Base-by-base conservation (phyloP, 2,113 vertebrate species). In the Corythornis cristatus region DNA sequence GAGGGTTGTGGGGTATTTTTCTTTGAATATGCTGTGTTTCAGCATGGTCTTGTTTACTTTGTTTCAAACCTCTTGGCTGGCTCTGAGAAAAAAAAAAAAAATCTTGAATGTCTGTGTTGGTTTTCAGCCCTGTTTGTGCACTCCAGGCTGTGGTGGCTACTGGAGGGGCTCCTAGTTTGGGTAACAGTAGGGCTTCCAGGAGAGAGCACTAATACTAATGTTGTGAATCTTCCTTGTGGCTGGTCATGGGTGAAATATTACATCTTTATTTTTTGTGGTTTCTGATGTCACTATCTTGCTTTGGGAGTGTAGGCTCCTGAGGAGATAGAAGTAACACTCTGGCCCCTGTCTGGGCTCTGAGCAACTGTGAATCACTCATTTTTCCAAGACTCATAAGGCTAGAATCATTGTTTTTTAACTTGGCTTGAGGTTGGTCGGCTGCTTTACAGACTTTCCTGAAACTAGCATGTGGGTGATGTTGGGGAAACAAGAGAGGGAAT, bases 401-500 rank as follows among this genome's bases (percentile, higher is more conserved):
- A 61, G 35, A 48, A 62, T 66, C 31, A 9, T 15, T 67, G 78
- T 37, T 83, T 83, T 60, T 8, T 2, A 61, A 8, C 65, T 53
- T 5, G 1, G 26, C 6, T 7, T 72, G 82, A 66, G 82, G 54
- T 50, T 76, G 46, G 58, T 54, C 5, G 4, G 56, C 17, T 57
- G 62, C 45, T 82, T 76, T 46, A 50, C 46, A 46, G 82, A 42
- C 85, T 87, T 79, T 77, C 75, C 78, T 85, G 71, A 68, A 87
- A 51, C 42, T 18, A 16, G 75, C 43, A 19, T 0, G 2, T 1
- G 77, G 37, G 60, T 80, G 12, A 20, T 20, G 31, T 29, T 0
- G 6, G 58, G 79, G 58, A 60, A 95, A 66, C 6, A 3, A 75
- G 42, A 89, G 12, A 37, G 33, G 16, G 28, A 86, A 13, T 0